phyloP scores from a whole-genome alignment of 2,113 vertebrate genomes.

The Cariama cristata region DNA sequence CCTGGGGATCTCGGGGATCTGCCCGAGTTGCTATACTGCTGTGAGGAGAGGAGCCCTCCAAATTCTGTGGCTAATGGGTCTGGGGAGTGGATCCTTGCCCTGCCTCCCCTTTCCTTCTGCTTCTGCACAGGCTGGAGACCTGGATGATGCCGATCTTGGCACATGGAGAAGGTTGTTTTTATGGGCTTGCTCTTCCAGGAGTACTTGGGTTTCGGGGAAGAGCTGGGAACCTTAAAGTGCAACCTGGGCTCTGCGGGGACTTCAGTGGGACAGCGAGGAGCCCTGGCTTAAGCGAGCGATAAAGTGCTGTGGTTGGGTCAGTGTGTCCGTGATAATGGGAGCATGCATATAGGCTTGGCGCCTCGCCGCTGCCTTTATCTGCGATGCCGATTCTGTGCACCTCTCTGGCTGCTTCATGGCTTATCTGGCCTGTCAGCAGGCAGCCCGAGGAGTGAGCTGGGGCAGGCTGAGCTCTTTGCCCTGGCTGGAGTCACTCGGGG shows the following conservation, averaged over 20 bases:
- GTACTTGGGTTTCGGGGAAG: background rate
- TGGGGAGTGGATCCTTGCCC: background rate
- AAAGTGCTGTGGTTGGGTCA: background rate
- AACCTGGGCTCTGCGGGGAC: background rate
- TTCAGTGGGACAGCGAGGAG: background rate
- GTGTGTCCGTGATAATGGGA: accelerated
- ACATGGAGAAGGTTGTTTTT: background rate
- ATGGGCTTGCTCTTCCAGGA: background rate
- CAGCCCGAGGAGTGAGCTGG: background rate
- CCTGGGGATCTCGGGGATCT: background rate
- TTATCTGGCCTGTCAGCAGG: background rate
- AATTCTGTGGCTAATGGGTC: background rate
- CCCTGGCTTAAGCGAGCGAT: background rate
- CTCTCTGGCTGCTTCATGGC: background rate
- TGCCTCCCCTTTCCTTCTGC: background rate
- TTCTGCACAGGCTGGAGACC: background rate
- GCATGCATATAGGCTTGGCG: background rate
- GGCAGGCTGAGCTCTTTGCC: background rate
- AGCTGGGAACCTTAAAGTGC: background rate
- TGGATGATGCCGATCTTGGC: accelerated
- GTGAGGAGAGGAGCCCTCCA: background rate
- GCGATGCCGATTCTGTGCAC: background rate
- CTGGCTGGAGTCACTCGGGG: background rate
- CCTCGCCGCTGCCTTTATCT: accelerated
- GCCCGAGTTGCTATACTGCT: background rate